Conservation (phyloP, 1,140 invertebrate species). For the Phenacoccus solenopsis region DNA sequence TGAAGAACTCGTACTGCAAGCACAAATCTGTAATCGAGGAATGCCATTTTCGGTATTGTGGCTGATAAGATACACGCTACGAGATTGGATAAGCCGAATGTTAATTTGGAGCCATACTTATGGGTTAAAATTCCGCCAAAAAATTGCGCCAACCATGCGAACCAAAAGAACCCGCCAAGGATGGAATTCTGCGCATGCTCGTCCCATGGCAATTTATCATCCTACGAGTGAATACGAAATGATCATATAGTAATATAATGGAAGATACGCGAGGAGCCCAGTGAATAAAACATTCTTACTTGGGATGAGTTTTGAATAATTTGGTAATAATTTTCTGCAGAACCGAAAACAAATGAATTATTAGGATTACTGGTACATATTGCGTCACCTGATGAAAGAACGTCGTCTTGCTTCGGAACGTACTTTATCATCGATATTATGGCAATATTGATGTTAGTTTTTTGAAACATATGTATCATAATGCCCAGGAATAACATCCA, state of each 20-base stretch:
- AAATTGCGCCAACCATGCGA: slow-evolving; percentile 56
- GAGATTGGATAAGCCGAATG: slow-evolving; percentile 56
- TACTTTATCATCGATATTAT: neutral
- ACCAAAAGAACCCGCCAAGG: slow-evolving; percentile 59
- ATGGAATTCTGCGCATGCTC: slow-evolving; percentile 50
- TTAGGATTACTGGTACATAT: too few species aligned
- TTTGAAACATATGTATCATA: slow-evolving; percentile 5
- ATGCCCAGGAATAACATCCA: slow-evolving; percentile 7
- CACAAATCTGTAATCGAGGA: slow-evolving; percentile 43
- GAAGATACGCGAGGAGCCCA: too few species aligned
- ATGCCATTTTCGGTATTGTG: slow-evolving; percentile 49
- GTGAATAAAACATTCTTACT: too few species aligned
- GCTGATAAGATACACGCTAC: slow-evolving; percentile 54
- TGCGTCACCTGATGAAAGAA: neutral
- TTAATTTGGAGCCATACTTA: slow-evolving; percentile 53
- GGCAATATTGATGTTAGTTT: neutral
- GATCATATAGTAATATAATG: too few species aligned
- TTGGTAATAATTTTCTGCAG: too few species aligned
- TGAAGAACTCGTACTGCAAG: slow-evolving; percentile 53
- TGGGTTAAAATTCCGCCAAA: slow-evolving; percentile 60
- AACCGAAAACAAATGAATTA: too few species aligned
- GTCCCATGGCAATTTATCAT: slow-evolving; percentile 46
- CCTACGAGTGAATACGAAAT: slow-evolving; percentile 8
- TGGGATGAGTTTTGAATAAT: too few species aligned
- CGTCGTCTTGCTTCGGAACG: neutral